Base-by-base conservation (phyloP, 2,888 invertebrate genomes). In the Philereme transversata region DNA sequence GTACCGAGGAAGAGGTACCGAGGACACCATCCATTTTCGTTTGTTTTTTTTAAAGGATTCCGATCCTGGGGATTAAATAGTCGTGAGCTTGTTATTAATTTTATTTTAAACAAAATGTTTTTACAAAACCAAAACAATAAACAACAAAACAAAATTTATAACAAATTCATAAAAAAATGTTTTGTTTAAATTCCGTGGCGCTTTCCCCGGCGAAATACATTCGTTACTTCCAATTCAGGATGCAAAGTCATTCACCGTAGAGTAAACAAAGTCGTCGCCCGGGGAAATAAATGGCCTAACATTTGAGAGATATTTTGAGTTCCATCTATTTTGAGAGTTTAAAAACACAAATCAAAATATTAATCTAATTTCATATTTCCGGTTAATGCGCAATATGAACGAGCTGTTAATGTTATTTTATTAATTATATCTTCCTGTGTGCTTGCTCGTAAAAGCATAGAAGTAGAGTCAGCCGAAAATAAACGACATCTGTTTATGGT, bases 351-450 rank as follows among this genome's bases (percentile, higher is more conserved):
- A 82, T 78, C 79, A 77, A 76, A 77, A 71, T 68, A 67, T 65
- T 75, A 80, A 5, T 77, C 74, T 73, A 78, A 80, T 82, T 75
- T 71, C 73, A 78, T 75, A 73, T 84, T 85, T 88, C 86, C 86
- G 82, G 73, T 83, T 70, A 73, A 78, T 74, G 70, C 72, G 70
- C 76, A 77, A 82, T 79, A 84, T 79, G 78, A 82, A 86, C 77
- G 82, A 79, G 72, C 78, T 83, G 84, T 85, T 87, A 84, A 88
- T 86, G 83, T 83, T 82, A 73, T 81, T 79, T 76, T 80, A 84
- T 88, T 90, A 87, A 85, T 88, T 83, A 88, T 83, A 82, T 76
- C 88, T 88, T 89, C 88, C 88, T 90, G 88, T 79, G 75, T 77
- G 78, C 69, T 74, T 78, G 71, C 68, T 83, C 82, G 81, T 86